Conservation (phyloP, 2,113 vertebrate genomes). For the Tetrao urogallus region DNA sequence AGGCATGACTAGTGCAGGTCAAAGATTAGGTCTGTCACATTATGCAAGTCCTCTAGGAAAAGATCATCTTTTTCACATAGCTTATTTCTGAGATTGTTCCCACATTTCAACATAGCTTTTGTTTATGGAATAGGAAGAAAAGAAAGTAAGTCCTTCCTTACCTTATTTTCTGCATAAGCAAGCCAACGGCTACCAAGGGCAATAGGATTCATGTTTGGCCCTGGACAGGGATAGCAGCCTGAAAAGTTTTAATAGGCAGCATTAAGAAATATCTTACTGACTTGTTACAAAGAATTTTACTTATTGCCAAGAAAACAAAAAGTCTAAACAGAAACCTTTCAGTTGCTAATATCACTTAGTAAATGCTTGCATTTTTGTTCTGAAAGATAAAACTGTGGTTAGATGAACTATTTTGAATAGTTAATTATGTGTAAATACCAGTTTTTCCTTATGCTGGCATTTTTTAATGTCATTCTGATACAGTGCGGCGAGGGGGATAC, state of each 20-base stretch:
- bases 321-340: constrained; percentile 58
- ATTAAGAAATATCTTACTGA: constrained; percentile 56
- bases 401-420: constrained; percentile 57
- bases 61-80: neutral
- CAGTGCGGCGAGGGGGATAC: neutral
- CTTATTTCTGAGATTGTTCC: neutral
- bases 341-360: constrained; percentile 49
- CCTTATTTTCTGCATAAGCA: constrained; percentile 98
- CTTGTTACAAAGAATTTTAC: constrained; percentile 35
- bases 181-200: constrained; percentile 96
- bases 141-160: constrained; percentile 58
- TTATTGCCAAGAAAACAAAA: constrained; percentile 64
- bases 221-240: constrained; percentile 98
- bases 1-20: neutral
- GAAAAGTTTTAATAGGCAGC: constrained; percentile 68
- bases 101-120: neutral
- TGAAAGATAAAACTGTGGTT: constrained; percentile 62
- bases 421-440: constrained; percentile 62
- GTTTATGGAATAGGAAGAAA: neutral
- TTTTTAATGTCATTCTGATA: constrained; percentile 20
- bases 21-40: neutral
- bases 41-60: neutral
- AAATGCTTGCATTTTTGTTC: constrained; percentile 64
- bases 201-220: constrained; percentile 96
- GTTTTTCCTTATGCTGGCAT: constrained; percentile 36